These are phyloP conservation scores for Nibea coibor DNA, from an alignment of 2,113 vertebrate species.

Conservation along the genomic window DNA sequence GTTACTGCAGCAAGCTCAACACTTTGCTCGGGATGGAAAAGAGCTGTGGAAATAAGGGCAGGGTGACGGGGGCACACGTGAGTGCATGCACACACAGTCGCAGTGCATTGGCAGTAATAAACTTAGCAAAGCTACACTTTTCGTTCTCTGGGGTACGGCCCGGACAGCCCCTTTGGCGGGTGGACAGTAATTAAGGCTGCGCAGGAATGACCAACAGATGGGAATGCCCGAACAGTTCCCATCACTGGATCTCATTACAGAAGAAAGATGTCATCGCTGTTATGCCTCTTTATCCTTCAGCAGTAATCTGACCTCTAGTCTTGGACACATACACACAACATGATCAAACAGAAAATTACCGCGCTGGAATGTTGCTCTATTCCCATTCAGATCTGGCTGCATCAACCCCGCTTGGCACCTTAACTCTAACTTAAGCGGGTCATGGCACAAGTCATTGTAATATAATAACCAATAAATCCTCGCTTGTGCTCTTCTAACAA, in stretches of 20 bases:
- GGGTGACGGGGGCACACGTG: slow-evolving; percentile 64
- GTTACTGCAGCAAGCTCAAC: slow-evolving; percentile 78
- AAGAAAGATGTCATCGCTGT: slow-evolving; percentile 60
- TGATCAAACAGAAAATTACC: slow-evolving; percentile 48
- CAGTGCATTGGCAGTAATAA: slow-evolving; percentile 20
- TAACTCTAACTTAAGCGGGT: background rate
- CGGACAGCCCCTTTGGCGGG: slow-evolving; percentile 51
- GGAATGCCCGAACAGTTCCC: slow-evolving; percentile 67
- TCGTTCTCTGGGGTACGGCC: slow-evolving; percentile 44
- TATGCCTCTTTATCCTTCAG: slow-evolving; percentile 53
- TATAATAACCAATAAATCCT: slow-evolving; percentile 18
- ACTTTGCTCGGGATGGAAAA: slow-evolving; percentile 79
- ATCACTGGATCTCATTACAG: slow-evolving; percentile 69
- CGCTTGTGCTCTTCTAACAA: slow-evolving; percentile 1
- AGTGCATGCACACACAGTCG: slow-evolving; percentile 52
- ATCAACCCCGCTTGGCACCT: slow-evolving; percentile 10
- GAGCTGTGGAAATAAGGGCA: slow-evolving; percentile 75
- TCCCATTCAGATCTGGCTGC: slow-evolving; percentile 11
- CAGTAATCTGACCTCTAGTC: slow-evolving; percentile 48
- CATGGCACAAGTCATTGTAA: background rate
- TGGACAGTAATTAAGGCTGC: slow-evolving; percentile 44
- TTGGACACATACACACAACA: slow-evolving; percentile 38
- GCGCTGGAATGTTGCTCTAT: slow-evolving; percentile 39
- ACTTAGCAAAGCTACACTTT: slow-evolving; percentile 38
- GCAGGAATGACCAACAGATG: slow-evolving; percentile 71